Evolutionary conservation across 2,113 vertebrate genomes (phyloP), one percentile per base, ranked within the genome.

Genomic region (Pardalotus punctatus): DNA sequence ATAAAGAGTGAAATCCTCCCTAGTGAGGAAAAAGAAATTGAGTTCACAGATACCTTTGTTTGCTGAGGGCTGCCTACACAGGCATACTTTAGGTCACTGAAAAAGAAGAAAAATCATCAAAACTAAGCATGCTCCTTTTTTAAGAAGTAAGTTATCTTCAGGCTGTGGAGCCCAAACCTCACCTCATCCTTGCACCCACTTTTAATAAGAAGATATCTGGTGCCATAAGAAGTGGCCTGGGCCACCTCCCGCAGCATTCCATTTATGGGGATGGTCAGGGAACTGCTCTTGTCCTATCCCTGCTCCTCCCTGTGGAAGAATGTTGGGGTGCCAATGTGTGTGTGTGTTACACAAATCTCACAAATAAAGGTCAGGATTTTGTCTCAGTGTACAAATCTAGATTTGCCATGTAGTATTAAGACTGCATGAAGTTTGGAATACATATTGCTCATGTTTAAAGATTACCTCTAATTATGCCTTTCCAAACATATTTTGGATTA

Each of bases 251-350:
- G 6, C 22, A 62, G 24, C 58, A 43, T 60, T 57, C 29, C 0
- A 0, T 29, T 74, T 4, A 24, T 0, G 0, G 8, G 11, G 7
- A 8, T 42, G 12, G 27, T 3, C 33, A 58, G 12, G 20, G 35
- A 71, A 10, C 7, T 14, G 11, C 29, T 67, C 27, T 18, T 2
- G 5, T 73, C 36, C 51, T 62, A 16, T 13, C 9, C 19, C 9
- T 0, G 0, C 6, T 47, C 35, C 35, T 47, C 6, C 13, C 24
- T 20, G 3, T 4, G 9, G 15, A 61, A 76, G 28, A 74, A 36
- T 7, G 2, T 10, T 73, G 29, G 3, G 3, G 9, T 70, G 14
- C 31, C 12, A 4, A 3, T 50, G 13, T 2, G 3, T 51, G 11
- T 48, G 24, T 57, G 20, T 72, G 42, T 66, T 28, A 53, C 8